These are phyloP conservation scores for Chalcis sispes DNA, from an alignment of 2,888 invertebrate species.

Conservation along the genomic window DNA sequence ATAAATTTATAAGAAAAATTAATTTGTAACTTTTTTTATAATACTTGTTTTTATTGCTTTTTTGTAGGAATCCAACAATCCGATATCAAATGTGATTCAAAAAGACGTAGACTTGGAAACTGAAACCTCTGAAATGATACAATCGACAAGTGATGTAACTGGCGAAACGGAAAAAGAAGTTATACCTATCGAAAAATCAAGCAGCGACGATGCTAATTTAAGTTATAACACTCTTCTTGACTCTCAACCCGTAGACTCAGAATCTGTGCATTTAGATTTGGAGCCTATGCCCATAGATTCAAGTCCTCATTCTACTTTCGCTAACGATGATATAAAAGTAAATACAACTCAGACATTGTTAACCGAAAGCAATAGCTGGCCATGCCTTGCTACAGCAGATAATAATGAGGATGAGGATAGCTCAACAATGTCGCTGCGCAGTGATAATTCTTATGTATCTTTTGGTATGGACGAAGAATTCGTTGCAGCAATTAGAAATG, in stretches of 20 bases:
- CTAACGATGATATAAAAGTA: slow-evolving; percentile 33
- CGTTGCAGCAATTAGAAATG: slow-evolving; percentile 84
- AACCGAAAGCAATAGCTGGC: slow-evolving; percentile 47
- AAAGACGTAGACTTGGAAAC: slow-evolving; percentile 42
- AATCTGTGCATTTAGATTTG: not conserved
- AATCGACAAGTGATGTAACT: slow-evolving; percentile 52
- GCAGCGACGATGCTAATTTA: slow-evolving; percentile 51
- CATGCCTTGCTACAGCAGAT: slow-evolving; percentile 19
- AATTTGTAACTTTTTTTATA: not conserved
- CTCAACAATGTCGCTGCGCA: slow-evolving; percentile 77
- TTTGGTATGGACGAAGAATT: slow-evolving; percentile 83
- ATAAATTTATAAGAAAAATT: not conserved
- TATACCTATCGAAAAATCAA: slow-evolving; percentile 44
- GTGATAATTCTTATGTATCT: slow-evolving; percentile 78
- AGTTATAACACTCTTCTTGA: slow-evolving; percentile 34
- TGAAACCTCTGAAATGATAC: slow-evolving; percentile 50
- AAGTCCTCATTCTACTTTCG: not conserved
- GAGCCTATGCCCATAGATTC: not conserved
- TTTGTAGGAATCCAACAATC: slow-evolving; percentile 19
- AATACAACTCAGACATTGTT: not conserved
- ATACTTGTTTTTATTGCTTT: not conserved
- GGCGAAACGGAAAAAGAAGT: slow-evolving; percentile 53
- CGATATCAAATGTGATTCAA: not conserved
- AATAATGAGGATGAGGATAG: slow-evolving; percentile 73
- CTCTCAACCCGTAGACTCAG: slow-evolving; percentile 28